Evolutionary conservation across 2,797 vertebrate genomes (phyloP), one percentile per base, ranked within the genome.

Genomic region (Steatocranus sp.): DNA sequence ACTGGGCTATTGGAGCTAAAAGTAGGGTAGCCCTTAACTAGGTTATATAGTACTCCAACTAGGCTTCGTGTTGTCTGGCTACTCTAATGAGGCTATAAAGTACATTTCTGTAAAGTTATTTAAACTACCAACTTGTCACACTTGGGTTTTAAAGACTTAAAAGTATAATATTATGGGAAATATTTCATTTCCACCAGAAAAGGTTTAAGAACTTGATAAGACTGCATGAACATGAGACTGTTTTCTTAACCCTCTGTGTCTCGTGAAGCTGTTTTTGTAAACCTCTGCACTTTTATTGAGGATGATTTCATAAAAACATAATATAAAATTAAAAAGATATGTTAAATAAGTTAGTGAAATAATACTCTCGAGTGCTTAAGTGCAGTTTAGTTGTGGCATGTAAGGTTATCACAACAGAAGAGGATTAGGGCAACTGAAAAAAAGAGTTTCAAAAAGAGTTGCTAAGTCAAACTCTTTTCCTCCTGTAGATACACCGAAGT

Each of bases 1-100:
- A 96, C 88, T 95, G 92, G 94, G 94, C 92, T 94, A 92, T 75
- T 86, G 89, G 87, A 92, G 91, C 90, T 89, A 56, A 90, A 96
- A 94, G 89, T 96, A 95, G 94, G 94, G 75, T 95, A 93, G 77
- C 74, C 83, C 75, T 78, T 88, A 95, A 93, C 91, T 94, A 80
- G 94, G 93, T 90, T 95, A 84, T 17, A 79, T 82, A 58, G 70
- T 76, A 75, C 84, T 87, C 86, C 85, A 87, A 82, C 89, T 76
- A 36, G 61, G 81, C 73, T 81, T 81, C 14, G 0, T 88, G 80
- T 84, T 75, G 78, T 86, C 78, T 88, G 85, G 80, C 87, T 53
- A 51, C 87, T 87, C 82, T 84, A 90, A 91, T 87, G 84, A 92
- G 91, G 92, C 83, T 92, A n/a, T 48, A 73, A 89, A 74, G 82